Evolutionary conservation across 2,888 invertebrate species (phyloP), one percentile per base, ranked within the genome.

Genomic region (Melieria crassipennis): DNA sequence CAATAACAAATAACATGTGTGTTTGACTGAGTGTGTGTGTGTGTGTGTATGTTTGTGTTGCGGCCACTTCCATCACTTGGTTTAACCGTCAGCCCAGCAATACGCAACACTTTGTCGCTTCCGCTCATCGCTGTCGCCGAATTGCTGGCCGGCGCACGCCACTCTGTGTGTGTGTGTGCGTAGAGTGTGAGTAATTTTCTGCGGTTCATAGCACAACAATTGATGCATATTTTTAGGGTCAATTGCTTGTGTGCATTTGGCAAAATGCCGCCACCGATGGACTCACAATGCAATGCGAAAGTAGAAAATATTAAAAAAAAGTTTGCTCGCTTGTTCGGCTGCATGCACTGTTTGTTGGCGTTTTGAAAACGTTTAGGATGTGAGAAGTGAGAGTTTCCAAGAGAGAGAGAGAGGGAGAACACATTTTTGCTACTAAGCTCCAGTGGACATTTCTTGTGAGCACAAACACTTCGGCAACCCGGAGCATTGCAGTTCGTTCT

Each of bases 181-280:
- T 5, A 61, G 65, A 65, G 69, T 65, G 69, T 69, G 69, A 72
- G 66, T 71, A 60, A 56, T 52, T 55, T 73, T 70, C 64, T 62
- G 43, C 64, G 68, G 65, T 68, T 73, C 68, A 64, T 68, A 42
- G 47, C 57, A 50, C 57, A 48, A 16, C 47, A 61, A 69, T 71
- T 69, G 63, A 57, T 57, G 73, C 69, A 65, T 69, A 50, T 62
- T 70, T 64, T 57, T 56, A 30, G 62, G 70, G 68, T 69, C 68
- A 73, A 62, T 68, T 70, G 57, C 13, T 65, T 68, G 60, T 61
- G 52, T 10, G 47, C 43, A n/a, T 55, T 65, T 65, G 65, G 65
- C 65, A 65, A 45, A 57, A n/a, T 65, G 65, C 56, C 56, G 57
- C 46, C 55, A 52, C 11, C 52, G 43, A 52, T 64, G 64, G 30